Evolutionary conservation across 2,888 invertebrate genomes (phyloP).

Genomic region (Shargacucullia verbasci): DNA sequence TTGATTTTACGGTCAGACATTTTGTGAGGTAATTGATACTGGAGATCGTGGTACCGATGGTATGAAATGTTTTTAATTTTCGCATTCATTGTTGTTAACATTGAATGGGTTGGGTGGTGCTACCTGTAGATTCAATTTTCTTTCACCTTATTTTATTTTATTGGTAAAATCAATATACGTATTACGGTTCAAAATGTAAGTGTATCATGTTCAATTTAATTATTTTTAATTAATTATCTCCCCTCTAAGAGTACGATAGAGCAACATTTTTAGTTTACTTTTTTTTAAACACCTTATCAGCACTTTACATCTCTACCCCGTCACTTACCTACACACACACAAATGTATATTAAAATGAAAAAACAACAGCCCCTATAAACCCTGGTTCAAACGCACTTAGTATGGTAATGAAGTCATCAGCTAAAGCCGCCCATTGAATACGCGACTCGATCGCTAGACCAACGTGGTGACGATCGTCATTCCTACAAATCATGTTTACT

Average conservation of each 20-base stretch:
- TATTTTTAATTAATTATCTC: too few relatives aligned
- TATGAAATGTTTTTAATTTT: too few relatives aligned
- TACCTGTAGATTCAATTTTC: too few relatives aligned
- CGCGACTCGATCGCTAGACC: slow-evolving; percentile 35
- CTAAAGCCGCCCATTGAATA: slow-evolving; percentile 50
- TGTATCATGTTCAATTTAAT: too few relatives aligned
- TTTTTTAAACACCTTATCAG: too few relatives aligned
- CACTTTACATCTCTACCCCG: not conserved
- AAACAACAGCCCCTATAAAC: slow-evolving; percentile 36
- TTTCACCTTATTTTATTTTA: too few relatives aligned
- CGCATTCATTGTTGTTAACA: too few relatives aligned
- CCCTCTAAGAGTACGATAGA: too few relatives aligned
- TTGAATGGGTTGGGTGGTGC: too few relatives aligned
- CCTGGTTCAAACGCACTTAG: slow-evolving; percentile 38
- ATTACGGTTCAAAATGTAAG: too few relatives aligned
- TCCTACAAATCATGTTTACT: slow-evolving; percentile 75
- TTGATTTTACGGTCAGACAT: slow-evolving; percentile 24
- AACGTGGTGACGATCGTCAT: slow-evolving; percentile 56
- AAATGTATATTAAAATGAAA: slow-evolving; percentile 35
- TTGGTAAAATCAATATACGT: too few relatives aligned
- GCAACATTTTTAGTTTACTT: too few relatives aligned
- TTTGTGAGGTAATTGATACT: slow-evolving; percentile 28
- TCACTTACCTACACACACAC: not conserved
- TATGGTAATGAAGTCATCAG: slow-evolving; percentile 60
- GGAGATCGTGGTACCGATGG: not conserved